These are phyloP conservation scores for Zygaena filipendulae DNA, from an alignment of 2,888 invertebrate species.

Conservation along the genomic window DNA sequence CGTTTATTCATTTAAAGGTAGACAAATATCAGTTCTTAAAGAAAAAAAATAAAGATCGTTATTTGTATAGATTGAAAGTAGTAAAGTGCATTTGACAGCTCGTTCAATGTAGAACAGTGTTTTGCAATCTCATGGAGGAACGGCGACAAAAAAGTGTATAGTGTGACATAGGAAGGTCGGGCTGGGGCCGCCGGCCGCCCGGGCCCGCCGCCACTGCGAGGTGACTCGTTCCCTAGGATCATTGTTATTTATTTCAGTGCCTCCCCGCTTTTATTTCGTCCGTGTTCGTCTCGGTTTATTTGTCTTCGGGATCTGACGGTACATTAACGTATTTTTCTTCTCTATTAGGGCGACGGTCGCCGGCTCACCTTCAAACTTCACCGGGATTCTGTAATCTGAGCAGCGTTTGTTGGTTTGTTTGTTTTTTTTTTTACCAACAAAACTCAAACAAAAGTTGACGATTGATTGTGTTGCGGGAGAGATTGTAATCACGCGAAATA, in stretches of 20 bases:
- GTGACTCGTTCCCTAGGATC: constrained; percentile 41
- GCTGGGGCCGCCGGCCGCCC: constrained; percentile 16
- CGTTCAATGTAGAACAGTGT: too few relatives aligned
- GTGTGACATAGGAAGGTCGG: background rate
- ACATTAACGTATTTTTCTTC: constrained; percentile 69
- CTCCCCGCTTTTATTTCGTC: constrained; percentile 59
- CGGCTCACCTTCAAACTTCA: constrained; percentile 62
- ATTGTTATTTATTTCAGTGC: constrained; percentile 61
- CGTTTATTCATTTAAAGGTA: too few relatives aligned
- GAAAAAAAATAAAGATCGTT: too few relatives aligned
- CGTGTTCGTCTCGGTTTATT: constrained; percentile 61
- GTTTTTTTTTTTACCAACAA: constrained; percentile 52
- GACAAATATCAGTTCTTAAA: too few relatives aligned
- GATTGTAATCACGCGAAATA: constrained; percentile 38
- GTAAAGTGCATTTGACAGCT: too few relatives aligned
- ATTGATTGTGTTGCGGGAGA: constrained; percentile 57
- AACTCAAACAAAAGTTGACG: constrained; percentile 66
- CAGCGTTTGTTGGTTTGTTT: constrained; percentile 52
- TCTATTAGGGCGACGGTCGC: constrained; percentile 61
- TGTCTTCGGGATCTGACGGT: constrained; percentile 64
- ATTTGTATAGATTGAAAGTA: too few relatives aligned
- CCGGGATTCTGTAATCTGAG: constrained; percentile 43
- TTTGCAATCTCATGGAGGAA: too few relatives aligned
- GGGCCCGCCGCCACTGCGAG: constrained; percentile 9
- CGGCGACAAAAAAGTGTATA: background rate